Base-by-base conservation (phyloP, 2,113 vertebrate species). In the Lasiurus cinereus region DNA sequence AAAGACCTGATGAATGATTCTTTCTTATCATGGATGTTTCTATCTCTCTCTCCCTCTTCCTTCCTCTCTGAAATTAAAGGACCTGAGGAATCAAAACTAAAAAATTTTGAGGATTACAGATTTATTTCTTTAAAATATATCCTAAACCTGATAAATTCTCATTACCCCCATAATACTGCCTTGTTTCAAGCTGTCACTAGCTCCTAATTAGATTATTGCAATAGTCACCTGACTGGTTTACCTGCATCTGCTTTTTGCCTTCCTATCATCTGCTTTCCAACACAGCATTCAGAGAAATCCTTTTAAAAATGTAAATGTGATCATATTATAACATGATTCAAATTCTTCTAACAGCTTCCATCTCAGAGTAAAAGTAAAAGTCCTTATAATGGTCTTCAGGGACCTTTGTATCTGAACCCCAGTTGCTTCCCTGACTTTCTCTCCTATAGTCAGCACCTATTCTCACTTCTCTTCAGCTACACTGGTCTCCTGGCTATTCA, bases 101-200 rank as follows among this genome's bases (percentile, higher is more conserved):
- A 50, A 79, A 36, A 50, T 50, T 36, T 50, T 36, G 48, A 76
- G 33, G 21, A n/a, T 79, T 73, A 48, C 8, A 73, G 52, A 85
- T 85, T 79, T 72, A 74, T 74, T 5, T 91, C 46, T 88, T 74
- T 59, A 31, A 82, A 88, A 67, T 54, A 56, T 46, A 46, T 91
- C 8, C 24, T 1, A 48, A 74, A 27, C 22, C 29, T 73, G 43
- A 43, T 43, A 79, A 18, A 24, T 50, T 66, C 52, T 59, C 80
- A 36, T 86, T 46, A 33, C 4, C 0, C 16, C 13, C 46, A 56
- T 14, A 27, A 15, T 52, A 22, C 77, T 66, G 39, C 50, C 21
- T 88, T 59, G n/a, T 88, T 83, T 92, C 16, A 39, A 67, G 36
- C 19, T 33, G 62, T 24, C 12, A 39, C 80, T 52, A 48, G 48